Evolutionary conservation across 2,888 invertebrate species (phyloP).

Genomic region (Deroplatys truncata): DNA sequence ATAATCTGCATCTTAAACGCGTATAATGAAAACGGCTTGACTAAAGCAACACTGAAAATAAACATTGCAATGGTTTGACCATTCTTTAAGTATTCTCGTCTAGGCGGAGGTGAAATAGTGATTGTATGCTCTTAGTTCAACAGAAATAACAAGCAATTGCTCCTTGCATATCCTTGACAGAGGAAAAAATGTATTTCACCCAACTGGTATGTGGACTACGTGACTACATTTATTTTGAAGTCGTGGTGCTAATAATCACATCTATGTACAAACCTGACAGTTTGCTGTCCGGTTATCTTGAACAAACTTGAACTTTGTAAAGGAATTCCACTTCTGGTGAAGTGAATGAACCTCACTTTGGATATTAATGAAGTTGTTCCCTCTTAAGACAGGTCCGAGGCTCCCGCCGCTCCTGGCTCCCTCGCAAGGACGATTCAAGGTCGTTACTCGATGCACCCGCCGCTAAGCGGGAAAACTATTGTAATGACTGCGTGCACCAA

Average conservation of each 20-base stretch:
- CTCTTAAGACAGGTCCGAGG: slow-evolving; percentile 1
- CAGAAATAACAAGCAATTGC: too few relatives aligned
- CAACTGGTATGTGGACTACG: background rate
- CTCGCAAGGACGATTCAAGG: slow-evolving; percentile 44
- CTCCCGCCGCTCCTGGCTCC: slow-evolving; percentile 5
- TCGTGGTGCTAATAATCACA: background rate
- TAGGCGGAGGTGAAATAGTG: too few relatives aligned
- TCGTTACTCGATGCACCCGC: slow-evolving; percentile 34
- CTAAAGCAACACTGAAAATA: too few relatives aligned
- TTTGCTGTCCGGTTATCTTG: slow-evolving; percentile 8
- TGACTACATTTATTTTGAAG: background rate
- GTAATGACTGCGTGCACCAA: background rate
- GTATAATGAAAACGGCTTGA: too few relatives aligned
- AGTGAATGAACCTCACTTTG: background rate
- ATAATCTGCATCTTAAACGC: too few relatives aligned
- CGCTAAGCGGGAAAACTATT: slow-evolving; percentile 14
- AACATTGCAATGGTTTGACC: too few relatives aligned
- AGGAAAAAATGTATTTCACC: too few relatives aligned
- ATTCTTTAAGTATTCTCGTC: too few relatives aligned
- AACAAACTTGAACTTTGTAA: slow-evolving; percentile 1
- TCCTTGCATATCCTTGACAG: too few relatives aligned
- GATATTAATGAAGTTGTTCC: background rate
- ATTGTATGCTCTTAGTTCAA: too few relatives aligned
- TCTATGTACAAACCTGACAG: background rate
- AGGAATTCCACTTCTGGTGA: background rate